phyloP scores from a whole-genome alignment of 2,888 invertebrate species.

The Hirtodrosophila cameraria region DNA sequence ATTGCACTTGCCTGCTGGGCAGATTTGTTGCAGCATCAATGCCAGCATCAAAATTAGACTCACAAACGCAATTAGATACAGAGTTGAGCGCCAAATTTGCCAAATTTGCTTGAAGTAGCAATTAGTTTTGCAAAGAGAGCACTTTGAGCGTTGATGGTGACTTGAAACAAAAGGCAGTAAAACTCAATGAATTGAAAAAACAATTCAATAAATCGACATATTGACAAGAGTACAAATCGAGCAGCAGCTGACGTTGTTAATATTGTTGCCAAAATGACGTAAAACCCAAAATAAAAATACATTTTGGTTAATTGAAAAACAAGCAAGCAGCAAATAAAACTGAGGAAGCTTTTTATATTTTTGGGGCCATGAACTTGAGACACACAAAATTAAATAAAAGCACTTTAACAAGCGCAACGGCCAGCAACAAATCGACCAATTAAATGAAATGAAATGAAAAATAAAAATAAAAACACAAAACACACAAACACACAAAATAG shows the following conservation, averaged over 20 bases:
- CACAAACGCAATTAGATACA: conserved; percentile 10
- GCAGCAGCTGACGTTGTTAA: conserved; percentile 3
- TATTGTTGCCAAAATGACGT: conserved; percentile 38
- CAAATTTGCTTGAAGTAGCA: conserved; percentile 35
- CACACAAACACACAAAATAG: no score
- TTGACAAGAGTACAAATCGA: conserved; percentile 5
- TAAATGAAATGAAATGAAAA: conserved; percentile 60
- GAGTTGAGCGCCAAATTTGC: conserved; percentile 12
- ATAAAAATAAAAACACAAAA: no score
- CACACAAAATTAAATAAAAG: conserved; percentile 58
- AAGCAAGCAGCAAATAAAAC: conserved; percentile 30
- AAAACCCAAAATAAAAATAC: conserved; percentile 42
- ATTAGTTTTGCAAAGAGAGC: conserved; percentile 29
- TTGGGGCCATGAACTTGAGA: conserved; percentile 74
- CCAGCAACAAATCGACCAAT: conserved; percentile 51
- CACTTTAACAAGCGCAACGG: conserved; percentile 62
- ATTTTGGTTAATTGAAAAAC: conserved; percentile 62
- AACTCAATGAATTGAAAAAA: conserved; percentile 36
- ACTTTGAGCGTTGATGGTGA: conserved; percentile 11
- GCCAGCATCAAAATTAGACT: conserved; percentile 12
- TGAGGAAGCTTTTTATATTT: conserved; percentile 59
- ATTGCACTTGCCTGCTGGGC: conserved; percentile 31
- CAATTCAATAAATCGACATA: conserved; percentile 7
- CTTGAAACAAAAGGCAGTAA: conserved; percentile 22
- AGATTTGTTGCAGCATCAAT: conserved; percentile 25